Conservation (phyloP, 2,797 vertebrate species). For the Anas capensis region DNA sequence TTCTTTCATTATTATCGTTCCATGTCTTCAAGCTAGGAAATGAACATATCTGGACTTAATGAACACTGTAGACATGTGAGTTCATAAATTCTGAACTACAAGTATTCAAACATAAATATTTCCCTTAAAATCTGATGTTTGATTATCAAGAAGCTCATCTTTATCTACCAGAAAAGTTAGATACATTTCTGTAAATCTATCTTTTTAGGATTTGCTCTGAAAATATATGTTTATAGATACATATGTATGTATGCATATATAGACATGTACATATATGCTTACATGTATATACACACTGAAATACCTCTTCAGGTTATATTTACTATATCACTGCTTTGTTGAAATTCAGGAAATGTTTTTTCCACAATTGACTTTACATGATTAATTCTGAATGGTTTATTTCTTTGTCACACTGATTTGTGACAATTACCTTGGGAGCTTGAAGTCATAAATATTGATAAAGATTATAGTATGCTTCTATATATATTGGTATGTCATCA, state of each 20-base stretch:
- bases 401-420: constrained; percentile 61
- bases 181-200: not conserved
- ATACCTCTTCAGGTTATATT: not conserved
- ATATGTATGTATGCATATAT: not conserved
- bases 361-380: constrained; percentile 31
- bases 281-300: fast-evolving
- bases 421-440: constrained; percentile 43
- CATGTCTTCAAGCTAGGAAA: not conserved
- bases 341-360: constrained; percentile 31
- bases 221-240: not conserved
- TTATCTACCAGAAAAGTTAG: not conserved
- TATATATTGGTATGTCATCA: not conserved
- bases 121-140: not conserved
- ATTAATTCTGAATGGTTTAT: constrained; percentile 43
- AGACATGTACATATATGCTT: not conserved
- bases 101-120: not conserved
- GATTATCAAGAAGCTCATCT: not conserved
- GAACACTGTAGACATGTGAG: not conserved
- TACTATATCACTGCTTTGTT: not conserved
- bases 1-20: not conserved
- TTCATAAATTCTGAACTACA: not conserved
- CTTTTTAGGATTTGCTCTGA: not conserved
- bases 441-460: constrained; percentile 19
- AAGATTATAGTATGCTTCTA: not conserved
- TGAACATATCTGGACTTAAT: not conserved